Conservation (phyloP, 92 coral and sea anemone species). For the Porites rus region DNA sequence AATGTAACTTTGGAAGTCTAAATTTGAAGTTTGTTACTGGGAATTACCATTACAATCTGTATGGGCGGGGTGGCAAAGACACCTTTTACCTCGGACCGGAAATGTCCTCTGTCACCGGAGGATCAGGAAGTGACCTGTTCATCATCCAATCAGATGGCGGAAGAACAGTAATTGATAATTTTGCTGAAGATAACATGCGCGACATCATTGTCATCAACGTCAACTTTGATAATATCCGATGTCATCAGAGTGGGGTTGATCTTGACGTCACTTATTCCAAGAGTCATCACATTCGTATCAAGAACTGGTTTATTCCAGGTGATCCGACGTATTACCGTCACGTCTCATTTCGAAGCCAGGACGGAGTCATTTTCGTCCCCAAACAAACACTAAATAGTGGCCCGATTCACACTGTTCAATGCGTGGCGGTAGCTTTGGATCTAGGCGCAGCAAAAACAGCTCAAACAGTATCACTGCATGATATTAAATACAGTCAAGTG, state of each 20-base stretch:
- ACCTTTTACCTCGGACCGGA: constrained; percentile 69
- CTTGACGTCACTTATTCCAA: constrained; percentile 49
- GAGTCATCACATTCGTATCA: constrained; percentile 64
- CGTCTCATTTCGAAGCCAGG: constrained; percentile 61
- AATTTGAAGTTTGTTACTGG: constrained; percentile 43
- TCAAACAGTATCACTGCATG: constrained; percentile 16
- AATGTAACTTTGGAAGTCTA: constrained; percentile 3
- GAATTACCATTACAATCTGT: constrained; percentile 65
- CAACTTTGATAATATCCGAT: constrained; percentile 25
- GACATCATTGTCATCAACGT: constrained; percentile 66
- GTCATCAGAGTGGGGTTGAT: constrained; percentile 33
- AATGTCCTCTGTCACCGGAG: constrained; percentile 57
- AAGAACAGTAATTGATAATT: constrained; percentile 65
- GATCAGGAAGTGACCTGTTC: constrained; percentile 54
- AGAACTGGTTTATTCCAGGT: constrained; percentile 66
- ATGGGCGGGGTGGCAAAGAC: constrained; percentile 71
- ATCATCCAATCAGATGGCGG: constrained; percentile 67
- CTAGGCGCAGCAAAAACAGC: background rate
- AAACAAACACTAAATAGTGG: constrained; percentile 27
- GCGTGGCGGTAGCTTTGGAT: constrained; percentile 60
- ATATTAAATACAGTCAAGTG: constrained; percentile 8
- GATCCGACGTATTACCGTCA: constrained; percentile 53
- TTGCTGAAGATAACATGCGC: constrained; percentile 58
- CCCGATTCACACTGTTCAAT: background rate
- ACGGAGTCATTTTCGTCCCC: constrained; percentile 62